Evolutionary conservation across 2,888 invertebrate genomes (phyloP).

Genomic region (Euzophera pinguis): DNA sequence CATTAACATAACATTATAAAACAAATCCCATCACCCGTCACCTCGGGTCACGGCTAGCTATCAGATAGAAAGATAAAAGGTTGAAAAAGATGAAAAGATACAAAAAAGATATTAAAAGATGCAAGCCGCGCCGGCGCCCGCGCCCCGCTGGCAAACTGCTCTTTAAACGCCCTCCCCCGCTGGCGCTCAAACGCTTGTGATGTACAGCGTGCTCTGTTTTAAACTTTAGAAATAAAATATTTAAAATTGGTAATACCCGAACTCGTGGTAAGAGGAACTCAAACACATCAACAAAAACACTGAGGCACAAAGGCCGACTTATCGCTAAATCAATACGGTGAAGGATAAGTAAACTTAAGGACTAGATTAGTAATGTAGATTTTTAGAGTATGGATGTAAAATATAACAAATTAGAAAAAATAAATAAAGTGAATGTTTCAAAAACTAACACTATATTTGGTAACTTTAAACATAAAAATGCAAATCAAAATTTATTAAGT

Average conservation of each 20-base stretch:
- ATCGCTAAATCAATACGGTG: too few relatives aligned
- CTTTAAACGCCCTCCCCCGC: slow-evolving; percentile 63
- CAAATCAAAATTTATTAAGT: too few relatives aligned
- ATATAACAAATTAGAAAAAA: too few relatives aligned
- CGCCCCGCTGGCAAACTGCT: slow-evolving; percentile 62
- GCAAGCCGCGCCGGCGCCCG: slow-evolving; percentile 63
- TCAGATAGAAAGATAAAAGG: slow-evolving; percentile 26
- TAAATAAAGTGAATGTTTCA: too few relatives aligned
- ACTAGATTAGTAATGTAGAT: too few relatives aligned
- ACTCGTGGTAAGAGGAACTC: too few relatives aligned
- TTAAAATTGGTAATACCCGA: neutral
- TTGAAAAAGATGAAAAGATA: slow-evolving; percentile 19
- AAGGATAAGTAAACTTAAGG: too few relatives aligned
- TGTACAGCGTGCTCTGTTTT: slow-evolving; percentile 29
- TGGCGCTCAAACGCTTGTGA: slow-evolving; percentile 39
- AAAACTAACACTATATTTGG: too few relatives aligned
- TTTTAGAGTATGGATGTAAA: too few relatives aligned
- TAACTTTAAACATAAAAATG: too few relatives aligned
- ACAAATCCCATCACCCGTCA: slow-evolving; percentile 21
- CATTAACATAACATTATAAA: neutral
- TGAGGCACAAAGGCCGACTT: too few relatives aligned
- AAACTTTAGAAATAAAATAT: neutral
- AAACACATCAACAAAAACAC: too few relatives aligned
- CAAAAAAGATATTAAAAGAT: slow-evolving; percentile 26
- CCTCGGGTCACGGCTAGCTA: slow-evolving; percentile 19